These are phyloP conservation scores for Eupithecia exiguata DNA, from an alignment of 2,888 invertebrate genomes.

Conservation along the genomic window DNA sequence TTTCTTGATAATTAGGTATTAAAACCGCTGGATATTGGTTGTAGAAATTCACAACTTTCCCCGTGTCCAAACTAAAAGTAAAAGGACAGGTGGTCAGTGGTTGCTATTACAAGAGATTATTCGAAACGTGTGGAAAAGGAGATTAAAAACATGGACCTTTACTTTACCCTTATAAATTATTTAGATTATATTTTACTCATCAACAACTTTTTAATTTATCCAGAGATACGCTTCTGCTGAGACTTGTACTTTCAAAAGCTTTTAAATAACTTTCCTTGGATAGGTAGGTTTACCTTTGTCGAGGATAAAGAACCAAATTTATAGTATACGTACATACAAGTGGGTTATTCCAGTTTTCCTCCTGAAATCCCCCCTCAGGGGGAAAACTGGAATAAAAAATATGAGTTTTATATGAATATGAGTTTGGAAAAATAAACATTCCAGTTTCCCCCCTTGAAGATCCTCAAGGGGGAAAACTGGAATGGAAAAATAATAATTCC, in stretches of 20 bases:
- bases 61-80: neutral
- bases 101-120: neutral
- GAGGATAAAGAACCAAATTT: neutral
- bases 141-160: slow-evolving; percentile 4
- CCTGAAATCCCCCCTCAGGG: too few species aligned
- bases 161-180: slow-evolving; percentile 13
- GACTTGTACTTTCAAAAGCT: slow-evolving; percentile 7
- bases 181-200: slow-evolving; percentile 12
- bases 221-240: neutral
- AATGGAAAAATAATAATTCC: too few species aligned
- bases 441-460: too few species aligned
- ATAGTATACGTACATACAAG: too few species aligned
- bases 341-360: too few species aligned
- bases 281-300: neutral
- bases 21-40: neutral
- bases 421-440: too few species aligned
- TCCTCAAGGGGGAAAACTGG: too few species aligned
- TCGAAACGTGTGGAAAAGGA: slow-evolving; percentile 15
- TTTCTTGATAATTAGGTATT: too few species aligned
- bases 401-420: too few species aligned
- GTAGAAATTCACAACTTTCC: neutral
- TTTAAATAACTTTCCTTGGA: neutral
- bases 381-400: too few species aligned
- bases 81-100: neutral
- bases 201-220: slow-evolving; percentile 2